Base-by-base conservation (phyloP, 2,113 vertebrate genomes). In the Platichthys flesus region DNA sequence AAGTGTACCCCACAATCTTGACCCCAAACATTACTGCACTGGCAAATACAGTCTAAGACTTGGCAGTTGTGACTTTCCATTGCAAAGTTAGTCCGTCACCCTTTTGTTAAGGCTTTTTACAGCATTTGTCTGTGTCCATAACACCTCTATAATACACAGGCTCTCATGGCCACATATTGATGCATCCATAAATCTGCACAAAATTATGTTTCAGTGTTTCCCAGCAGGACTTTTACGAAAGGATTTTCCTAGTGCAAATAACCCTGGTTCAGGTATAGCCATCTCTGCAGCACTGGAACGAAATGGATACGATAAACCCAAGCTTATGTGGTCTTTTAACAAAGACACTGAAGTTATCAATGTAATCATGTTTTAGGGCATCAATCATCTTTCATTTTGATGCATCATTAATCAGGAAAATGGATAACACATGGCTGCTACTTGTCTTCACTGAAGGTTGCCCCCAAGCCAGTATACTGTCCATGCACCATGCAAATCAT, bases 361-460 rank as follows among this genome's bases (percentile, higher is more conserved):
- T 76, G 81, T 82, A 77, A 87, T 89, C 85, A 89, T 77, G 85
- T 89, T 91, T 89, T 16, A 60, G 64, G 63, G 69, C 76, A 90
- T 93, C 88, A 84, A 88, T 93, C 81, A 90, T 82, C 23, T 88
- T 78, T 88, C 76, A 87, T 91, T 91, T 79, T 85, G 78, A 92
- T 91, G 85, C 81, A 88, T 89, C 87, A 92, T 91, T 92, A 91
- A 93, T 93, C 88, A 90, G 79, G 65, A 51, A 91, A 93, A 93
- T 91, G 52, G 65, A 71, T 92, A 83, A 88, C 91, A 93, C 66
- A 85, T 93, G 86, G 86, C 84, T 68, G 67, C 86, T 86, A 71
- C 89, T 88, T 84, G 74, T 89, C 73, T 86, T 74, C 24, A 85
- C 51, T 60, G 76, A 76, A 80, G 78, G 75, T 77, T 59, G 52